Evolutionary conservation across 1,140 invertebrate species (phyloP).

Genomic region (Cydia amplana): DNA sequence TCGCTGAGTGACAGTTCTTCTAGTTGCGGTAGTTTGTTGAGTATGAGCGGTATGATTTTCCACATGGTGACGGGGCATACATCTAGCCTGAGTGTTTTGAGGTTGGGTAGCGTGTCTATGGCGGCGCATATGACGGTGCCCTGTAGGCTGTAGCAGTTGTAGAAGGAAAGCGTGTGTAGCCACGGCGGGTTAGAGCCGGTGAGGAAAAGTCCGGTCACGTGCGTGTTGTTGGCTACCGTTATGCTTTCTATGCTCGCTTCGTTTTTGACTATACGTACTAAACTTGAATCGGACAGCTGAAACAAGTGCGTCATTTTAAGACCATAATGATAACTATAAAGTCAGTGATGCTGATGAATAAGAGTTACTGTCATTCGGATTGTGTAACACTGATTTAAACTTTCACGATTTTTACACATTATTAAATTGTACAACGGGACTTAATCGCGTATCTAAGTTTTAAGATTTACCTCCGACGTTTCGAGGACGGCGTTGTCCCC

Average conservation of each 20-base stretch:
- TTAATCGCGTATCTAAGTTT: no score
- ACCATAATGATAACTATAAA: no score
- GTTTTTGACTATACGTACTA: conserved; percentile 63
- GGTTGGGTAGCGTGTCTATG: conserved; percentile 54
- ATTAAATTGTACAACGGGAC: no score
- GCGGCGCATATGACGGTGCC: conserved; percentile 60
- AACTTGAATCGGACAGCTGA: conserved; percentile 66
- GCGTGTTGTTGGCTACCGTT: conserved; percentile 64
- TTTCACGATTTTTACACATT: no score
- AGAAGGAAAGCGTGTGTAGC: conserved; percentile 64
- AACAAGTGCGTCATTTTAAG: conserved; percentile 40
- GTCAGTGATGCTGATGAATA: no score
- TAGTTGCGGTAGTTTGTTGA: conserved; percentile 61
- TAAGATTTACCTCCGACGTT: no score
- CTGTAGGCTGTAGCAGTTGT: conserved; percentile 70
- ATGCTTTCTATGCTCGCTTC: conserved; percentile 65
- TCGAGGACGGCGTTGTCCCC: no score
- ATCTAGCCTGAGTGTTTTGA: conserved; percentile 66
- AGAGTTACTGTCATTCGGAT: no score
- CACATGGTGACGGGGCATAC: conserved; percentile 60
- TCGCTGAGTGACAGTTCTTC: conserved; percentile 71
- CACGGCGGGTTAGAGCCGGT: conserved; percentile 52
- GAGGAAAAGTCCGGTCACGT: conserved; percentile 69
- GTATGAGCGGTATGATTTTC: conserved; percentile 61
- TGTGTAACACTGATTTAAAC: no score